Evolutionary conservation across 2,888 invertebrate species (phyloP).

Genomic region (Frankliniella intonsa): DNA sequence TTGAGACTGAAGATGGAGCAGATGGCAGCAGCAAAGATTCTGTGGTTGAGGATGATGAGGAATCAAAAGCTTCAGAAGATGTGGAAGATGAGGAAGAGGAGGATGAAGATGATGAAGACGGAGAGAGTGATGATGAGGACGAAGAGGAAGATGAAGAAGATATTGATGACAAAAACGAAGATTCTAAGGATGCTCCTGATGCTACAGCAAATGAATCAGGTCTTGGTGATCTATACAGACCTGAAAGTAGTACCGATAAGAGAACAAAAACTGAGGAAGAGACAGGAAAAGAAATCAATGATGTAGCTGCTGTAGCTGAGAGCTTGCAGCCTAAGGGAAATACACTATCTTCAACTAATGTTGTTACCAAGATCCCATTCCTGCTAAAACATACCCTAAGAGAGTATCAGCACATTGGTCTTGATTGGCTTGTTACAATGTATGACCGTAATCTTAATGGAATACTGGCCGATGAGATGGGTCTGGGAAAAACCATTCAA

Average conservation of each 20-base stretch:
- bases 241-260: conserved; percentile 29
- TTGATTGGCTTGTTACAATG: conserved; percentile 97
- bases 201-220: conserved; percentile 50
- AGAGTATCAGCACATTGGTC: conserved; percentile 95
- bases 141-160: conserved; percentile 45
- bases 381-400: conserved; percentile 83
- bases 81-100: conserved; percentile 43
- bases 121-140: conserved; percentile 39
- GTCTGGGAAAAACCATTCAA: conserved; percentile 94
- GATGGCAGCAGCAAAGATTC: conserved; percentile 41
- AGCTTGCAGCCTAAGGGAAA: conserved; percentile 97
- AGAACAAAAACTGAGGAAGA: conserved; percentile 51
- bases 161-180: conserved; percentile 40
- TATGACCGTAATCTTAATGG: conserved; percentile 92
- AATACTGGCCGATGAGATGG: conserved; percentile 96
- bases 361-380: conserved; percentile 89
- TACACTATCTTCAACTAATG: conserved; percentile 88
- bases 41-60: conserved; percentile 38
- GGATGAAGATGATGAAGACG: conserved; percentile 40
- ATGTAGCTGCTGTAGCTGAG: conserved; percentile 90
- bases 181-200: conserved; percentile 50
- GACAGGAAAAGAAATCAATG: conserved; percentile 72
- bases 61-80: conserved; percentile 43
- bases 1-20: conserved; percentile 47
- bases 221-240: conserved; percentile 48